These are phyloP conservation scores for Chrysomallon squamiferum DNA, from an alignment of 1,140 invertebrate genomes.

Conservation along the genomic window DNA sequence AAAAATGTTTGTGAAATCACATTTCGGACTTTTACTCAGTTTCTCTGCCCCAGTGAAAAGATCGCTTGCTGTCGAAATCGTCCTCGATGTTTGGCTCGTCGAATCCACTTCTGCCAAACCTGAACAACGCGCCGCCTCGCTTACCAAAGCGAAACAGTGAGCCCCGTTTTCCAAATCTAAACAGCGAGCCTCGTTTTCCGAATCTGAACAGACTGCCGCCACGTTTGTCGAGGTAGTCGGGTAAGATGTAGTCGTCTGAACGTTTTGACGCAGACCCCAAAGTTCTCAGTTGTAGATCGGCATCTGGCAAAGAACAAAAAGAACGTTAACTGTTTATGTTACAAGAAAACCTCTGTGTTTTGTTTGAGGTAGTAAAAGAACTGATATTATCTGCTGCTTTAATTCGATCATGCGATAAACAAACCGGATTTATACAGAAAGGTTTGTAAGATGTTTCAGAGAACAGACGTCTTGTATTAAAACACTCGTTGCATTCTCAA, in stretches of 20 bases:
- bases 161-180: conserved; percentile 35
- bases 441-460: no score
- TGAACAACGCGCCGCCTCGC: conserved; percentile 5
- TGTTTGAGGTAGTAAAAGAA: no score
- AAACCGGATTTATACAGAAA: no score
- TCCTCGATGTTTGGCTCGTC: neutral
- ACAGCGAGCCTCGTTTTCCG: conserved; percentile 27
- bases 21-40: conserved; percentile 2
- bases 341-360: no score
- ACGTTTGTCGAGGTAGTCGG: conserved; percentile 19
- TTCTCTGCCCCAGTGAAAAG: conserved; percentile 9
- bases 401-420: no score
- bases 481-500: no score
- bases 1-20: no score
- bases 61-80: neutral
- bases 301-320: no score
- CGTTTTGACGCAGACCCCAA: neutral
- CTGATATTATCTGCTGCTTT: no score
- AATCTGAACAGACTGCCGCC: conserved; percentile 32
- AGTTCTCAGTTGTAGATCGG: no score
- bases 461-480: no score
- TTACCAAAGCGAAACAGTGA: conserved; percentile 28
- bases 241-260: neutral
- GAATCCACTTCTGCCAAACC: neutral
- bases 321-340: no score